Percentiles rank a stretch among this genome's conserved stretches.
These are phyloP conservation scores for Onychomys torridus DNA, from an alignment of 2,797 vertebrate species.

Conservation along the genomic window DNA sequence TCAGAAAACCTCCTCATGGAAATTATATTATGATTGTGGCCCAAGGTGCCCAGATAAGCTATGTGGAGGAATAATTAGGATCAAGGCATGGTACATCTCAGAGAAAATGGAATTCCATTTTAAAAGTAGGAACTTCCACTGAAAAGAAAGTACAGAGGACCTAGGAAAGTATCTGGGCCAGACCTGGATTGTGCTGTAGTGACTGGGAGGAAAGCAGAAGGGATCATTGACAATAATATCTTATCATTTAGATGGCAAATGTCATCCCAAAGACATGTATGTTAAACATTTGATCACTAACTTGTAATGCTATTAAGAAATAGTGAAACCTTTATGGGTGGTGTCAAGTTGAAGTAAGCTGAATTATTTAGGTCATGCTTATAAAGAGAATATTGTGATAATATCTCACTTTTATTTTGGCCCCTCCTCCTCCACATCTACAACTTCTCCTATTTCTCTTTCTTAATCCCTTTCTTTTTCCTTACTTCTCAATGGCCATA, in stretches of 20 bases:
- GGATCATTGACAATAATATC: background rate
- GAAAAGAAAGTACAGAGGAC: background rate
- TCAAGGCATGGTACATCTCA: background rate
- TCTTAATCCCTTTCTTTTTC: background rate
- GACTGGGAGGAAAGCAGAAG: background rate
- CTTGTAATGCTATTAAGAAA: background rate
- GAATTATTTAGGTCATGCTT: background rate
- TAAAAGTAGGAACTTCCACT: too few species aligned
- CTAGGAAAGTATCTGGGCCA: background rate
- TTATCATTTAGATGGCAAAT: background rate
- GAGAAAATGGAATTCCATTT: background rate
- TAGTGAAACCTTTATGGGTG: background rate
- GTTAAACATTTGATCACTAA: background rate
- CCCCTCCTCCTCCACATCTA: background rate
- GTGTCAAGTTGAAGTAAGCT: background rate
- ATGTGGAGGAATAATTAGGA: background rate
- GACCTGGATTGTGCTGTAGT: background rate
- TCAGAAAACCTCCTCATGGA: conserved; percentile 6
- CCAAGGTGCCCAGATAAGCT: background rate
- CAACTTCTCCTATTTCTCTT: background rate
- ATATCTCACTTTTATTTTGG: background rate
- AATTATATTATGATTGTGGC: background rate
- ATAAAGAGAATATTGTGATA: background rate
- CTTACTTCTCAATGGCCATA: background rate
- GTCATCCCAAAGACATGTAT: background rate